phyloP scores from a whole-genome alignment of 2,797 vertebrate genomes.

The Microctenopoma steveboyesi region DNA sequence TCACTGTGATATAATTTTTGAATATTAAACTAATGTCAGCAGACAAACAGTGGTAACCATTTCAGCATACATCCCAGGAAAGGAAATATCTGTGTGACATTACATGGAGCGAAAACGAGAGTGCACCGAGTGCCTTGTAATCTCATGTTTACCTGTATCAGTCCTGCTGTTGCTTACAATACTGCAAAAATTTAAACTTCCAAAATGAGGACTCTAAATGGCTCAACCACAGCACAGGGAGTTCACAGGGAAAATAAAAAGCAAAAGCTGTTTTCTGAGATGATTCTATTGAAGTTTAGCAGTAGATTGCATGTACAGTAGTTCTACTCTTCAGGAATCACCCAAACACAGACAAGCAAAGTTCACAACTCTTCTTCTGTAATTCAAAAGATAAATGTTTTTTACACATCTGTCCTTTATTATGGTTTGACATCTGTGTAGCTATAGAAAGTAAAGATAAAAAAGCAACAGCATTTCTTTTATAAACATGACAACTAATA shows the following conservation, averaged over 20 bases:
- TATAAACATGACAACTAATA: constrained; percentile 68
- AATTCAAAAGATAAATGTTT: constrained; percentile 26
- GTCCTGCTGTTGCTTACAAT: constrained; percentile 62
- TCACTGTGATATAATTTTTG: constrained; percentile 65
- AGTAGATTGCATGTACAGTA: constrained; percentile 69
- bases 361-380: constrained; percentile 38
- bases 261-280: constrained; percentile 57
- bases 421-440: constrained; percentile 36
- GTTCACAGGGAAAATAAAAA: constrained; percentile 47
- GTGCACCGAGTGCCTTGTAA: constrained; percentile 68
- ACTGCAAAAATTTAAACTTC: constrained; percentile 60
- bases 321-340: constrained; percentile 43
- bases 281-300: constrained; percentile 56
- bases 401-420: constrained; percentile 32
- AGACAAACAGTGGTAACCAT: constrained; percentile 77
- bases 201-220: constrained; percentile 47
- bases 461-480: constrained; percentile 62
- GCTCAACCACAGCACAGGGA: constrained; percentile 81
- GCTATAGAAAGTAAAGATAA: constrained; percentile 49
- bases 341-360: constrained; percentile 30
- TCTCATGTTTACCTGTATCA: constrained; percentile 53
- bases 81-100: constrained; percentile 56
- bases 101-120: constrained; percentile 71
- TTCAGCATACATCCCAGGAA: constrained; percentile 72
- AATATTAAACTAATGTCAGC: constrained; percentile 60